Evolutionary conservation across 1,140 invertebrate species (phyloP), one percentile per base, ranked within the genome.

Genomic region (Xylocopa sonorina): DNA sequence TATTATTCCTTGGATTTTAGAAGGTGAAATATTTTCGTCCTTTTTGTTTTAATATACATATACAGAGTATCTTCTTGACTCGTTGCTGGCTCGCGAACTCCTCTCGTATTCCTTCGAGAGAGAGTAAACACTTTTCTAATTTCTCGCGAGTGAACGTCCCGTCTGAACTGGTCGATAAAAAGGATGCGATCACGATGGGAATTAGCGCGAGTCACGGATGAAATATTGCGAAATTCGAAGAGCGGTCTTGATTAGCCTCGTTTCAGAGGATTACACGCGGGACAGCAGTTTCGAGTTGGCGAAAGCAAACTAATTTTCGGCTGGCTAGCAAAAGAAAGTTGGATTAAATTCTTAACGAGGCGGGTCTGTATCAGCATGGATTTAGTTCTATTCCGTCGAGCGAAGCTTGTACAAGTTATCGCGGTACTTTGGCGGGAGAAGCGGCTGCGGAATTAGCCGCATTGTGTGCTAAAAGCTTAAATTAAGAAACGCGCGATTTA

Each of bases 231-330:
- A 41, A 64, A 64, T 38, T 21, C n/a, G 46, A 21, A n/a, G 34
- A n/a, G 18, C 16, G 51, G 64, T 74, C 48, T n/a, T 34, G 72
- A 75, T 75, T 75, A 75, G 48, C 48, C 32, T 41, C 27, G 48
- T 66, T 51, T 27, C 48, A 7, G 10, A 1, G 21, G 50, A n/a
- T 66, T n/a, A n/a, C 51, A 53, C 72, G 10, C 72, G 7, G 34
- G n/a, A 10, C 58, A 29, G 46, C 60, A 21, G 48, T 66, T 75
- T 66, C 24, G 50, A 55, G 21, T 63, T 21, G 34, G 21, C 53
- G 60, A 43, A 75, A 34, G 12, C 14, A 18, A 27, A n/a, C 48
- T 66, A 43, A 75, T 66, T 43, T 75, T 32, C 2, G 21, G n/a
- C n/a, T n/a, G 1, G 21, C 1, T 12, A 1, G 5, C 24, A 3